Evolutionary conservation across 2,113 vertebrate species (phyloP).

Genomic region (Xiphophorus maculatus): DNA sequence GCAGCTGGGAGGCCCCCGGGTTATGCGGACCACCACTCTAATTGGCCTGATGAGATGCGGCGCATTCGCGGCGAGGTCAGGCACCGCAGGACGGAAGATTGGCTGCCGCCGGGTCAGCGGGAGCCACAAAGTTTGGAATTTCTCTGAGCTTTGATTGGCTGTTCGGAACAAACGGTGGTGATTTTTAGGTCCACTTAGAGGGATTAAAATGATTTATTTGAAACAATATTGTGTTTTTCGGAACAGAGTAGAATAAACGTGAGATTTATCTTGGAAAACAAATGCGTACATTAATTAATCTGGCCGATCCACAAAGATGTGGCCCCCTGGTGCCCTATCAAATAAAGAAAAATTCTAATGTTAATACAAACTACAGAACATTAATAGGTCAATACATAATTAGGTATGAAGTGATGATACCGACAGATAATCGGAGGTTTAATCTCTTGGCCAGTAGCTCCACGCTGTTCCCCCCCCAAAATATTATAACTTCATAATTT

Average conservation of each 20-base stretch:
- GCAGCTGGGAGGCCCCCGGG: slow-evolving; percentile 47
- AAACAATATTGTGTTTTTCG: background rate
- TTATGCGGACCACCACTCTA: slow-evolving; percentile 51
- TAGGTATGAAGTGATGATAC: too few species aligned
- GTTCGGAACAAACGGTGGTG: background rate
- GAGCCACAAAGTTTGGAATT: slow-evolving; percentile 1
- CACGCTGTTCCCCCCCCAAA: too few species aligned
- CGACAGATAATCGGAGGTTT: too few species aligned
- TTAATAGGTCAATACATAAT: too few species aligned
- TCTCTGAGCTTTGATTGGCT: background rate
- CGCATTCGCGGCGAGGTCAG: slow-evolving; percentile 54
- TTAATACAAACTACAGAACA: too few species aligned
- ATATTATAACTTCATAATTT: too few species aligned
- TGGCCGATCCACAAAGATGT: too few species aligned
- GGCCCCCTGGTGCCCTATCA: too few species aligned
- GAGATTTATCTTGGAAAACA: slow-evolving; percentile 32
- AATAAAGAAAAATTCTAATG: too few species aligned
- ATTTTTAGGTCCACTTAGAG: background rate
- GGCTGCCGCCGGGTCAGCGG: slow-evolving; percentile 33
- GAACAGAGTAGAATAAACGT: slow-evolving; percentile 26
- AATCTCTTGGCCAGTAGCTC: too few species aligned
- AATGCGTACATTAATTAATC: background rate
- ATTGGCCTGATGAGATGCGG: slow-evolving; percentile 74
- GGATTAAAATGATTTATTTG: too few species aligned
- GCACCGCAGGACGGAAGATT: slow-evolving; percentile 31